phyloP scores from a whole-genome alignment of 1,140 invertebrate species.

The Carcinoscorpius rotundicauda region DNA sequence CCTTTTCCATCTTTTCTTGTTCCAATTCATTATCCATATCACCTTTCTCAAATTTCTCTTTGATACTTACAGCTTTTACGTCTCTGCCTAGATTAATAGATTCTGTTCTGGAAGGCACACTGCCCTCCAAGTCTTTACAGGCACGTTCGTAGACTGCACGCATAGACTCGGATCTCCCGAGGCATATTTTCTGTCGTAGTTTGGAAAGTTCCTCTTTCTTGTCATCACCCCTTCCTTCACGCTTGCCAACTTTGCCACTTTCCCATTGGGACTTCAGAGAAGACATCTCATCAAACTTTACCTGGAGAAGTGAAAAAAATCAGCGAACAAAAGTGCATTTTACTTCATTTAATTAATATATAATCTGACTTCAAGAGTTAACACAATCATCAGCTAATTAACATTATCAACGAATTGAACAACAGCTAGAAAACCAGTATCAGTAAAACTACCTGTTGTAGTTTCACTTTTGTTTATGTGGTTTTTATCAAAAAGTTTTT shows the following conservation, averaged over 20 bases:
- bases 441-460: no score
- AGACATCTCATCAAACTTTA: conserved; percentile 69
- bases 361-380: no score
- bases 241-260: conserved; percentile 27
- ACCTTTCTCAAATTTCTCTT: conserved; percentile 71
- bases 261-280: conserved; percentile 45
- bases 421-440: no score
- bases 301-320: conserved; percentile 38
- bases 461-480: no score
- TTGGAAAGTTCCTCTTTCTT: conserved; percentile 77
- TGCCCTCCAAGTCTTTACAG: conserved; percentile 51
- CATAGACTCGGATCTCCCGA: conserved; percentile 34
- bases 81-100: conserved; percentile 36
- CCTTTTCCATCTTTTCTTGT: conserved; percentile 39
- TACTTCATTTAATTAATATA: no score
- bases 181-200: conserved; percentile 42
- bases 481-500: no score
- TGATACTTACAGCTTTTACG: conserved; percentile 54
- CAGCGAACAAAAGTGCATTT: not conserved
- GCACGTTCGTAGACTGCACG: conserved; percentile 85
- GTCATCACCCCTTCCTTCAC: conserved; percentile 44
- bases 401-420: no score
- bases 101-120: conserved; percentile 4
- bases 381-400: no score
- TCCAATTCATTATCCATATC: conserved; percentile 43